Conservation (phyloP, 2,888 invertebrate genomes). For the Cremastinae sp. region DNA sequence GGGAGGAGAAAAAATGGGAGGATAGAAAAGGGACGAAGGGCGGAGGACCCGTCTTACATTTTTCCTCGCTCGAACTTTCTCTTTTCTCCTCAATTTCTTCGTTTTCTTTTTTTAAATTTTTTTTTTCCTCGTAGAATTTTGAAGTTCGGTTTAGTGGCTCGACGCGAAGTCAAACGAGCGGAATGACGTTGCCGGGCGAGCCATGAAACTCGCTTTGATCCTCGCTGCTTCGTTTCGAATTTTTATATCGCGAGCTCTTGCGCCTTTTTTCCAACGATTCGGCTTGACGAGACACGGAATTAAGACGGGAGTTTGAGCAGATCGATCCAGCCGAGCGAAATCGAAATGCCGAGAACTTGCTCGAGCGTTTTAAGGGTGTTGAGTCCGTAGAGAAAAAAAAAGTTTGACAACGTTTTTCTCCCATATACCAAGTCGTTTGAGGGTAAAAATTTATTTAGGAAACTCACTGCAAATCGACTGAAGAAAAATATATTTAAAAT, state of each 20-base stretch:
- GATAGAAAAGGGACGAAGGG: constrained; percentile 11
- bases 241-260: background rate
- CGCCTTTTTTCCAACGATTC: background rate
- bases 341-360: constrained; percentile 21
- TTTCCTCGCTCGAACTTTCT: background rate
- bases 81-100: background rate
- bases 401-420: too few relatives aligned
- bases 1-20: background rate
- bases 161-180: constrained; percentile 42
- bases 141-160: constrained; percentile 25
- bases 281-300: background rate
- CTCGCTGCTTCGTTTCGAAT: constrained; percentile 2
- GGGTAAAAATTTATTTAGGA: too few relatives aligned
- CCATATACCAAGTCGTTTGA: too few relatives aligned
- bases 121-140: constrained; percentile 27
- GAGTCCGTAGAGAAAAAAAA: too few relatives aligned
- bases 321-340: constrained; percentile 1
- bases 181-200: background rate
- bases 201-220: constrained; percentile 22
- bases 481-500: too few relatives aligned
- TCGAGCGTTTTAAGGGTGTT: constrained; percentile 13
- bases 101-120: background rate
- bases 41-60: background rate
- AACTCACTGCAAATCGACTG: too few relatives aligned
- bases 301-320: constrained; percentile 1